Evolutionary conservation across 2,797 vertebrate species (phyloP), one percentile per base, ranked within the genome.

Genomic region (Hydrocynus forskahlii): DNA sequence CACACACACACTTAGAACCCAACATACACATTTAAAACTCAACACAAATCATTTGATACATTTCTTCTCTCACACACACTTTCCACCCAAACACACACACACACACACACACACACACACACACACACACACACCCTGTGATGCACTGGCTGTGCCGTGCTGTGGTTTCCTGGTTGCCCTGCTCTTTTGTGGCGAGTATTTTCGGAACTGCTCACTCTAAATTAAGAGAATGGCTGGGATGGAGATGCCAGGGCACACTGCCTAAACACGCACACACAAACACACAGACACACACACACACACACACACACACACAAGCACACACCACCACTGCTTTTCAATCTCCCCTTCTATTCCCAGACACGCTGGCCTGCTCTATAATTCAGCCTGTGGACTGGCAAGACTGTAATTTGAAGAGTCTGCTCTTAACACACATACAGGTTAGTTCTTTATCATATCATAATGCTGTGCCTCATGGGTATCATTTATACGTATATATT

Each of bases 121-220:
- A 70, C 64, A 57, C 62, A 25, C 52, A 70, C 19, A 80, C 78
- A 50, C 72, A 80, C 38, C 6, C 17, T 75, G 45, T 21, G 57
- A 80, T 45, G 72, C 78, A 80, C 19, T 45, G 81, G 43, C 16
- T 12, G 55, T 14, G 29, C 77, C 29, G n/a, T 40, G 59, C 59
- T 75, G 76, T 86, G 50, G 68, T 60, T 60, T 68, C 54, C 75
- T 67, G 76, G 35, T 75, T 54, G 76, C 50, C 70, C 73, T 35
- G 69, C 29, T 80, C 70, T 63, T 63, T 62, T 67, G 75, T 57
- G 43, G 77, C 45, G 78, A 17, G 63, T 84, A 87, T 85, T 83
- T 85, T 84, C 71, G 79, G 83, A 85, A 76, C 55, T 52, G 54
- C 23, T 55, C 57, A n/a, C 43, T 79, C 83, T 85, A 87, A 87